Evolutionary conservation across 2,888 invertebrate genomes (phyloP).

Genomic region (Hydraecia micacea): DNA sequence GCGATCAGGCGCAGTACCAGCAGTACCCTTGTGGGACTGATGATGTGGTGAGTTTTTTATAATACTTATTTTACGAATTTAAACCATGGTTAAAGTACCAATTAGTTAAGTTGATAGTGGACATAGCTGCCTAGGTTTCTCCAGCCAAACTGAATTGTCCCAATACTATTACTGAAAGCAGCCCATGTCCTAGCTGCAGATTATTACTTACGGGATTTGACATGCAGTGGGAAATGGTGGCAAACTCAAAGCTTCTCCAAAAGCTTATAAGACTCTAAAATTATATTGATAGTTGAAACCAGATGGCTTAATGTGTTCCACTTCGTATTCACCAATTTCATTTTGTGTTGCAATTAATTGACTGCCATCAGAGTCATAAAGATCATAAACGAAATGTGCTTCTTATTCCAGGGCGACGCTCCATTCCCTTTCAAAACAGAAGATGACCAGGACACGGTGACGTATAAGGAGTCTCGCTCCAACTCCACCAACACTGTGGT

Average conservation of each 20-base stretch:
- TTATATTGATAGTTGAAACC: background rate
- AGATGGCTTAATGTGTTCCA: background rate
- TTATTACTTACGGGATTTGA: background rate
- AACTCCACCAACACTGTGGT: slow-evolving; percentile 88
- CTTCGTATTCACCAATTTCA: background rate
- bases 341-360: background rate
- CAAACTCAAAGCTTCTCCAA: background rate
- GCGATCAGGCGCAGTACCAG: slow-evolving; percentile 87
- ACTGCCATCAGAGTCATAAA: slow-evolving; percentile 33
- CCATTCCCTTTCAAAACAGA: slow-evolving; percentile 88
- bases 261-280: background rate
- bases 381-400: background rate
- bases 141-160: background rate
- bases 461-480: slow-evolving; percentile 87
- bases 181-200: background rate
- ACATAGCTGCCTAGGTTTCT: background rate
- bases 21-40: slow-evolving; percentile 85
- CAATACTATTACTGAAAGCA: background rate
- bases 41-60: slow-evolving; percentile 77
- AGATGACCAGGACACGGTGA: slow-evolving; percentile 83
- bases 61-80: background rate
- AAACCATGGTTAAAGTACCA: background rate
- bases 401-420: slow-evolving; percentile 79
- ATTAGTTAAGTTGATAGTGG: background rate
- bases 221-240: too few relatives aligned